phyloP scores from a whole-genome alignment of 2,888 invertebrate genomes.

The Spisula solida region DNA sequence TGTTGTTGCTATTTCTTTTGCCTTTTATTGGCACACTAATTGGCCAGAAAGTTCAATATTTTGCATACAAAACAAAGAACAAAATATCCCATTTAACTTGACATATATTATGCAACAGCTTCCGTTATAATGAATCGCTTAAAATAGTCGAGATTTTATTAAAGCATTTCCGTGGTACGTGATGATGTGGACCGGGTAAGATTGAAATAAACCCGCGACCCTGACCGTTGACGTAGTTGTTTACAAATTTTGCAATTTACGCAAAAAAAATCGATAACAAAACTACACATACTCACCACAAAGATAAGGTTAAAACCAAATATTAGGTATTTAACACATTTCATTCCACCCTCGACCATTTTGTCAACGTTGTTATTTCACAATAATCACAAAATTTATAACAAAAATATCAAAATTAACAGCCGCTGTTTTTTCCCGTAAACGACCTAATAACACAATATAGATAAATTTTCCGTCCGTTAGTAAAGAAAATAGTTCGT shows the following conservation, averaged over 20 bases:
- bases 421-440: constrained; percentile 14
- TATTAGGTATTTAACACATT: constrained; percentile 85
- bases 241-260: constrained; percentile 15
- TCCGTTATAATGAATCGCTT: not conserved
- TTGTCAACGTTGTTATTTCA: constrained; percentile 30
- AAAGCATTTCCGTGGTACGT: not conserved
- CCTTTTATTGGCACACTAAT: too few species aligned
- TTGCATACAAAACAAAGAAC: too few species aligned
- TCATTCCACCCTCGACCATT: constrained; percentile 87
- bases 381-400: not conserved
- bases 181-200: not conserved
- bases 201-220: not conserved
- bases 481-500: not conserved
- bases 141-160: not conserved
- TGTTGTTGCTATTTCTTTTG: too few species aligned
- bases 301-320: constrained; percentile 86
- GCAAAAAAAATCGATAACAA: constrained; percentile 24
- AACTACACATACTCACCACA: constrained; percentile 83
- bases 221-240: not conserved
- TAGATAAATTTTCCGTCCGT: not conserved
- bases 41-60: too few species aligned
- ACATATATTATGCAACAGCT: too few species aligned
- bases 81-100: too few species aligned
- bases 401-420: constrained; percentile 15
- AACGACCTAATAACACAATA: constrained; percentile 15